A percentile compares a stretch with the other conserved stretches of the same genome.
Conservation (phyloP, 2,113 vertebrate species). For the Fregata magnificens region DNA sequence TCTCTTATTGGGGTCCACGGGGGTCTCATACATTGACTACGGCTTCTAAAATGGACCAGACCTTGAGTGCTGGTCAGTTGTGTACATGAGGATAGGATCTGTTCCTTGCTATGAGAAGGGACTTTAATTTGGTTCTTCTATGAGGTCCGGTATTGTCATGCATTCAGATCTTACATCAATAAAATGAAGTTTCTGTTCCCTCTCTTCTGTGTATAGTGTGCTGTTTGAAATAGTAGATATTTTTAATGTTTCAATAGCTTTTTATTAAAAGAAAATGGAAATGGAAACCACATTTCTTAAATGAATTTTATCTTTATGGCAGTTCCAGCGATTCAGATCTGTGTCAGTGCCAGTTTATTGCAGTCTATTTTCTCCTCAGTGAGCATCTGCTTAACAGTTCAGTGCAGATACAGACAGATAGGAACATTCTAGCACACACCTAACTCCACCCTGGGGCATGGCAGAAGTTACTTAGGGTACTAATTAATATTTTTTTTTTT, state of each 20-base stretch:
- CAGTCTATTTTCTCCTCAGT: slow-evolving; percentile 31
- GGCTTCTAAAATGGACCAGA: not conserved
- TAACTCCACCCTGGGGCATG: not conserved
- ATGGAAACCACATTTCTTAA: slow-evolving; percentile 37
- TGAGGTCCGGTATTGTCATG: not conserved
- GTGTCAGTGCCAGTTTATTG: slow-evolving; percentile 31
- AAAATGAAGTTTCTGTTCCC: not conserved
- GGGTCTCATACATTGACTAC: not conserved
- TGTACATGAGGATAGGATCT: not conserved
- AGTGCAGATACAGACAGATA: slow-evolving; percentile 22
- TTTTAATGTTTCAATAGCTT: slow-evolving; percentile 28
- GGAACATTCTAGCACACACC: not conserved
- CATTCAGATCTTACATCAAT: not conserved
- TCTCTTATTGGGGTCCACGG: not conserved
- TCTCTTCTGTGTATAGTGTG: not conserved
- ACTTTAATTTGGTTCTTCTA: not conserved
- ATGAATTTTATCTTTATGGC: slow-evolving; percentile 7
- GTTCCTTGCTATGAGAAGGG: not conserved
- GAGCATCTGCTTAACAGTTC: slow-evolving; percentile 45
- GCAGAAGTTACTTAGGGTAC: not conserved
- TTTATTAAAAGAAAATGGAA: slow-evolving; percentile 63
- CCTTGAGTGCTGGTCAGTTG: not conserved
- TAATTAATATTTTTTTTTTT: not conserved
- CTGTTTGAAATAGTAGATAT: slow-evolving; percentile 9
- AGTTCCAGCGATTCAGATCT: slow-evolving; percentile 24